Conservation (phyloP, 2,888 invertebrate species). For the Blastobasis lacticolella region DNA sequence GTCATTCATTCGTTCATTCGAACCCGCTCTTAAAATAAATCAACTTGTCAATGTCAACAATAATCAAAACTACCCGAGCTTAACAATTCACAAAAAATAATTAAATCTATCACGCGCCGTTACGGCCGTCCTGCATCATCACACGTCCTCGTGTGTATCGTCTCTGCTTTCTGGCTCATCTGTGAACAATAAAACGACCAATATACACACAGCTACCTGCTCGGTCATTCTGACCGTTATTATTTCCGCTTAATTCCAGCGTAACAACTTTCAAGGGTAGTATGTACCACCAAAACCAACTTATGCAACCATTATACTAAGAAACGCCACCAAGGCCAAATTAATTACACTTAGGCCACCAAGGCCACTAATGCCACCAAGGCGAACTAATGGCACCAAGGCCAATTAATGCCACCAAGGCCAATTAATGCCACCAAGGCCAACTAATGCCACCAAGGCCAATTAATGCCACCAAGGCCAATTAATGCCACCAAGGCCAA, state of each 20-base stretch:
- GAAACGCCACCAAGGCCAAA: not conserved
- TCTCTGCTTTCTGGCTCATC: not conserved
- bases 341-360: not conserved
- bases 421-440: not conserved
- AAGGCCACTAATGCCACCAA: not conserved
- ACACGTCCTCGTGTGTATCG: conserved; percentile 2
- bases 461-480: no score
- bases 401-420: not conserved
- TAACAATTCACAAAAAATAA: no score
- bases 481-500: no score
- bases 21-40: no score
- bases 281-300: not conserved
- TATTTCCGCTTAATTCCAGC: no score
- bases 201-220: not conserved
- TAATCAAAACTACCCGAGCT: no score
- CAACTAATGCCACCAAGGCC: not conserved
- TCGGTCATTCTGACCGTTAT: not conserved
- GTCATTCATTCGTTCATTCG: no score
- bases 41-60: no score
- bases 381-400: not conserved
- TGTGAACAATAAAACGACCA: not conserved
- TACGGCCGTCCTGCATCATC: conserved; percentile 2
- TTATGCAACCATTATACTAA: not conserved
- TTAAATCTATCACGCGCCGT: not conserved
- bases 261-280: not conserved